Evolutionary conservation across 2,888 invertebrate species (phyloP), one percentile per base, ranked within the genome.

Genomic region (Rosalia funebris): DNA sequence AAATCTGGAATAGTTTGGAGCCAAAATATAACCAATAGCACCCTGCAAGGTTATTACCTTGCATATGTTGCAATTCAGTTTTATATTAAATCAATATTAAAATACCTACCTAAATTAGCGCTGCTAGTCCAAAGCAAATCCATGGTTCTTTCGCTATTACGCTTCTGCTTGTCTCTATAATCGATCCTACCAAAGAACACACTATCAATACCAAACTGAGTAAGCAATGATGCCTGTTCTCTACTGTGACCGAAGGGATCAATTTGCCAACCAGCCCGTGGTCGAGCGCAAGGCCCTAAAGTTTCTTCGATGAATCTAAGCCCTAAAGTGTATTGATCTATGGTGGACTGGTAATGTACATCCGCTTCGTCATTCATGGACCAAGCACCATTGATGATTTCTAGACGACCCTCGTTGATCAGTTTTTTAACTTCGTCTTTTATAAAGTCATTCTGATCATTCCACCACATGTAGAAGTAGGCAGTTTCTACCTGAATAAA

Each of bases 401-500:
- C 87, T n/a, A 87, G 73, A 19, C 84, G 81, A 0, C 88, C 88
- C 62, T 83, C 83, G 46, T 87, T 83, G 1, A 91, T 87, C 19
- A 91, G 77, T 0, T 81, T 71, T 56, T 84, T 84, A 65, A 90
- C 87, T 44, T 82, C 79, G 7, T 85, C 78, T 15, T 85, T 79
- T 0, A 83, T 84, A 0, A 77, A 71, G 0, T 87, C 85, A 5
- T 83, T 79, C 75, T 90, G 89, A 61, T 88, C 84, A 60, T 84
- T 82, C 92, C 92, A 93, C 92, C 92, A 93, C 72, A 90, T 86
- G 85, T 88, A 89, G 78, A 93, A 89, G 77, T 88, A 93, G 0
- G 90, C 90, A 0, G 91, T 88, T 77, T 93, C 93, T 0, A 92
- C 92, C 76, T 91, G 91, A 20, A 92, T 91, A 77, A 92, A 92